These are phyloP conservation scores for Leucophenga montana DNA, from an alignment of 2,888 invertebrate genomes.

Conservation along the genomic window DNA sequence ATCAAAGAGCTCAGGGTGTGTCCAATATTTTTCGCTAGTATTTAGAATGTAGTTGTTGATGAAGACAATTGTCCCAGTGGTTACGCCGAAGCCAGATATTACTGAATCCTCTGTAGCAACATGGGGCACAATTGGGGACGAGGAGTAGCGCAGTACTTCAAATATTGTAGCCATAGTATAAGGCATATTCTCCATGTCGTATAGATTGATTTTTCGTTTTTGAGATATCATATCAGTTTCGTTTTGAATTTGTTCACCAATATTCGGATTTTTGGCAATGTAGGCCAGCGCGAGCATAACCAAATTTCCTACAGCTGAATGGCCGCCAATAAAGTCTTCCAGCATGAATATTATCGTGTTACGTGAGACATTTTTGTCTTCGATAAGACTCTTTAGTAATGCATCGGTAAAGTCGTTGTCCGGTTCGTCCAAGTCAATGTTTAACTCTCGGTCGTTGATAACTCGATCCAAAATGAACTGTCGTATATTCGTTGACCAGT, in stretches of 20 bases:
- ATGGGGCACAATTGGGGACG: slow-evolving; percentile 93
- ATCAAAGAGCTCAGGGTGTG: slow-evolving; percentile 80
- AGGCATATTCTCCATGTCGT: slow-evolving; percentile 80
- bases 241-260: slow-evolving; percentile 78
- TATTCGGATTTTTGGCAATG: slow-evolving; percentile 79
- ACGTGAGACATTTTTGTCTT: slow-evolving; percentile 79
- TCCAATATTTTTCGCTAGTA: slow-evolving; percentile 83
- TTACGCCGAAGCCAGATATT: slow-evolving; percentile 81
- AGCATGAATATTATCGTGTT: slow-evolving; percentile 87
- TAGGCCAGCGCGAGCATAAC: slow-evolving; percentile 84
- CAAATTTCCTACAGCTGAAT: slow-evolving; percentile 89
- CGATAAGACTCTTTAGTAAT: slow-evolving; percentile 80
- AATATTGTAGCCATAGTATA: slow-evolving; percentile 87
- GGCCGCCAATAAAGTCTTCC: slow-evolving; percentile 91
- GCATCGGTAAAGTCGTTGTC: slow-evolving; percentile 88
- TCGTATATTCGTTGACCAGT: slow-evolving; percentile 82
- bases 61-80: slow-evolving; percentile 86
- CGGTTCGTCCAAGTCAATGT: slow-evolving; percentile 75
- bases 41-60: slow-evolving; percentile 89
- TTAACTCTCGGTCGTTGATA: slow-evolving; percentile 74
- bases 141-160: slow-evolving; percentile 85
- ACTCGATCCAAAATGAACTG: slow-evolving; percentile 83
- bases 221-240: slow-evolving; percentile 80
- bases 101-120: slow-evolving; percentile 85
- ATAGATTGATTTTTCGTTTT: slow-evolving; percentile 77